phyloP scores from a whole-genome alignment of 2,113 vertebrate genomes.

The Scomber scombrus region DNA sequence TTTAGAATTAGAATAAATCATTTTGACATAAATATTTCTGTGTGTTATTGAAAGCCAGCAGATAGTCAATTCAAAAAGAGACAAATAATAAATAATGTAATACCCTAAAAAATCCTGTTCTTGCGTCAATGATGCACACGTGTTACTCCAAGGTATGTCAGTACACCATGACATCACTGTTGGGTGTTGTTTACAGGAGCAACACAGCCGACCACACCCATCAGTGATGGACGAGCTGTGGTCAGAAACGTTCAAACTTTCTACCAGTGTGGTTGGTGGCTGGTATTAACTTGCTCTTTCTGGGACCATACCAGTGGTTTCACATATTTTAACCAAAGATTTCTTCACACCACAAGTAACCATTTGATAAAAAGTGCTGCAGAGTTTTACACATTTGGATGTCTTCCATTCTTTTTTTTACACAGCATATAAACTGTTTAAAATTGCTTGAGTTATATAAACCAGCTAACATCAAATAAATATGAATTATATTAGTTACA shows the following conservation, averaged over 20 bases:
- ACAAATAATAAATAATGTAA: neutral
- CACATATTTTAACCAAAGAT: constrained; percentile 2
- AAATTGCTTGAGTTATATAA: neutral
- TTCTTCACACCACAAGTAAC: neutral
- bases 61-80: neutral
- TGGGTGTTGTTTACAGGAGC: too few relatives aligned
- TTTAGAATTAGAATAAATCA: neutral
- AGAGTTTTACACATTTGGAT: neutral
- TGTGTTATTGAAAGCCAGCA: neutral
- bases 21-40: constrained; percentile 1
- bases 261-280: too few relatives aligned
- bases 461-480: neutral
- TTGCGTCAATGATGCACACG: neutral
- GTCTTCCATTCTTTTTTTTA: neutral
- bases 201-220: too few relatives aligned
- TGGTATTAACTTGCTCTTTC: neutral
- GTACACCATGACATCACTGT: too few relatives aligned
- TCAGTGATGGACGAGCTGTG: too few relatives aligned
- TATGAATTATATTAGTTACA: neutral
- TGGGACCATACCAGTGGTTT: neutral
- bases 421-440: neutral
- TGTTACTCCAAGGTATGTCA: too few relatives aligned
- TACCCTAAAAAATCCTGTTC: neutral
- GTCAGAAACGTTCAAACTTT: too few relatives aligned
- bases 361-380: neutral